These are phyloP conservation scores for Chamaea fasciata DNA, from an alignment of 2,113 vertebrate genomes.

Conservation along the genomic window DNA sequence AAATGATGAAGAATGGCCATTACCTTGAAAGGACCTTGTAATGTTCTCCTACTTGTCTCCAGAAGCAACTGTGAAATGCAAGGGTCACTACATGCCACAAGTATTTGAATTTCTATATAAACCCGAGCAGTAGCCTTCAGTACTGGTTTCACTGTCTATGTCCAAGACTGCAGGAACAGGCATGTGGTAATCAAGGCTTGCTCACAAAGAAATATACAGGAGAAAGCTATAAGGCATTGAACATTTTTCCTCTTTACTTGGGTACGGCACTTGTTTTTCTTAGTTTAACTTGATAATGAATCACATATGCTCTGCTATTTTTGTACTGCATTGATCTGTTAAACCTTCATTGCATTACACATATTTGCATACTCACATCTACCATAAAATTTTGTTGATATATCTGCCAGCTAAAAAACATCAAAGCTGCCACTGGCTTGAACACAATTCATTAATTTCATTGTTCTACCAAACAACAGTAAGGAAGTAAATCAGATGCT, in stretches of 20 bases:
- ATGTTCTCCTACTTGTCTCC: background rate
- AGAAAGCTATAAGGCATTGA: background rate
- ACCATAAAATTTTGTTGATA: background rate
- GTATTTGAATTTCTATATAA: background rate
- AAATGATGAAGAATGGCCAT: background rate
- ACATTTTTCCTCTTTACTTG: background rate
- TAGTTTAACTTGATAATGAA: background rate
- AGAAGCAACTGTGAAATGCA: background rate
- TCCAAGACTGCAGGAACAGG: background rate
- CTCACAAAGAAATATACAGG: background rate
- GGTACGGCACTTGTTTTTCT: background rate
- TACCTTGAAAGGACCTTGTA: background rate
- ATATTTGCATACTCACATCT: background rate
- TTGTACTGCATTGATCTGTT: background rate
- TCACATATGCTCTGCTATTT: background rate
- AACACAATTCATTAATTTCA: conserved; percentile 28
- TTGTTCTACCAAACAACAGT: background rate
- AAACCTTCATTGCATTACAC: background rate
- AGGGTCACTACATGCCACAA: background rate
- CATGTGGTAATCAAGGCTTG: background rate
- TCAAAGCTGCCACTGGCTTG: background rate
- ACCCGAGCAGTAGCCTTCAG: background rate
- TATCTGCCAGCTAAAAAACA: background rate
- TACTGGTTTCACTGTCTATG: background rate
- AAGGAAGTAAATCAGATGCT: conserved; percentile 31